A percentile compares a stretch with the other conserved stretches of the same genome.
Conservation (phyloP, 2,797 vertebrate genomes). For the Galaxias olidus region DNA sequence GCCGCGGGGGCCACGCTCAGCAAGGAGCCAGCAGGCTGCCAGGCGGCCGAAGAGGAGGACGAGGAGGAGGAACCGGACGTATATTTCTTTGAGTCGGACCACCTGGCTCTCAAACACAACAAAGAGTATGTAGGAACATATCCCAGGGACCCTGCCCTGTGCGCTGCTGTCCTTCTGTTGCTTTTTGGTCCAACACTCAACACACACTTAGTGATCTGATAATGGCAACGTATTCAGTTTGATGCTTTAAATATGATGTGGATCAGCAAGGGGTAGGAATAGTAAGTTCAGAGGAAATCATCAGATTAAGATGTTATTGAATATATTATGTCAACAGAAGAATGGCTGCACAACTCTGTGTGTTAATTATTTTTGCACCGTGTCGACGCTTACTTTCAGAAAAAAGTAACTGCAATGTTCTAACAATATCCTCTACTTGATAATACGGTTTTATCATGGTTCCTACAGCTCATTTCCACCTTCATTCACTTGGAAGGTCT, state of each 20-base stretch:
- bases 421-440: neutral
- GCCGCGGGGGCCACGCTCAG: conserved; percentile 78
- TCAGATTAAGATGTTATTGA: no score
- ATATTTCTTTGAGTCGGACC: conserved; percentile 99
- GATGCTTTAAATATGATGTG: no score
- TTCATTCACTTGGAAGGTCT: conserved; percentile 12
- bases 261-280: no score
- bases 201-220: conserved; percentile 8
- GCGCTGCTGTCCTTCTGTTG: conserved; percentile 25
- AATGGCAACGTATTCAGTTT: no score
- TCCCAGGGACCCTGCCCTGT: conserved; percentile 13
- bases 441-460: conserved; percentile 26
- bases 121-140: conserved; percentile 98
- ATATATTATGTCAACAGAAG: no score
- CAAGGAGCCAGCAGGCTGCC: conserved; percentile 54
- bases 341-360: no score
- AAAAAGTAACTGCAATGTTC: no score
- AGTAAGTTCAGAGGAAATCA: no score
- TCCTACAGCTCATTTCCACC: conserved; percentile 41
- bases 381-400: no score
- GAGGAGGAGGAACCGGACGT: conserved; percentile 97
- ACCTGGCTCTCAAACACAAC: conserved; percentile 99
- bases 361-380: no score
- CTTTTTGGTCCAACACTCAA: conserved; percentile 5
- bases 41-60: conserved; percentile 80